Conservation (phyloP, 2,113 vertebrate species). For the Serinus canaria region DNA sequence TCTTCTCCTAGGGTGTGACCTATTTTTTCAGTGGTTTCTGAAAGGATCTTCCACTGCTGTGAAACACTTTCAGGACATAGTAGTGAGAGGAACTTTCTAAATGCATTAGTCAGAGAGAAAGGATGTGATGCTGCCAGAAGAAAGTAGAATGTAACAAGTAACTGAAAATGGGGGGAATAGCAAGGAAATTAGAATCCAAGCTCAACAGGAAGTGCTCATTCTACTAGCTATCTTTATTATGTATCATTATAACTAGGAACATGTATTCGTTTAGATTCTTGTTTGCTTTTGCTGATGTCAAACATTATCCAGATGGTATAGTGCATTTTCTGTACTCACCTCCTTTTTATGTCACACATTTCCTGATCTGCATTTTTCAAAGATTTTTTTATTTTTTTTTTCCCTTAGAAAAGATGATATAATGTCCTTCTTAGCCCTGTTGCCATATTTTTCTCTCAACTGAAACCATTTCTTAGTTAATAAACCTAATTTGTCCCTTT, state of each 20-base stretch:
- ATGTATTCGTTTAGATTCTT: neutral
- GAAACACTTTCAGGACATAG: neutral
- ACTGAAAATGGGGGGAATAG: neutral
- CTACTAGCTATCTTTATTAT: neutral
- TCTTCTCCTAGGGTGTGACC: neutral
- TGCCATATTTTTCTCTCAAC: neutral
- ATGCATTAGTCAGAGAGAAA: neutral
- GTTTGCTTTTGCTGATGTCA: constrained; percentile 47
- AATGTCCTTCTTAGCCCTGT: neutral
- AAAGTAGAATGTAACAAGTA: neutral
- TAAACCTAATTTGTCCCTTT: neutral
- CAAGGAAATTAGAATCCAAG: neutral
- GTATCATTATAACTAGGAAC: neutral
- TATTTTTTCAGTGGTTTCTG: neutral
- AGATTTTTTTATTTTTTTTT: accelerated
- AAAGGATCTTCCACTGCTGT: neutral
- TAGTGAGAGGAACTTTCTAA: neutral
- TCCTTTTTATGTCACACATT: neutral
- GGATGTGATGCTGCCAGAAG: neutral
- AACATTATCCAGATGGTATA: constrained; percentile 19
- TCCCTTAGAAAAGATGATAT: neutral
- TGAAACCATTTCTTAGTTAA: neutral
- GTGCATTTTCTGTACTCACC: constrained; percentile 5
- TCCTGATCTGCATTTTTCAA: neutral
- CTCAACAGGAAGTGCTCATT: neutral